Base-by-base conservation (phyloP, 2,888 invertebrate species). In the Erpobdella octoculata region DNA sequence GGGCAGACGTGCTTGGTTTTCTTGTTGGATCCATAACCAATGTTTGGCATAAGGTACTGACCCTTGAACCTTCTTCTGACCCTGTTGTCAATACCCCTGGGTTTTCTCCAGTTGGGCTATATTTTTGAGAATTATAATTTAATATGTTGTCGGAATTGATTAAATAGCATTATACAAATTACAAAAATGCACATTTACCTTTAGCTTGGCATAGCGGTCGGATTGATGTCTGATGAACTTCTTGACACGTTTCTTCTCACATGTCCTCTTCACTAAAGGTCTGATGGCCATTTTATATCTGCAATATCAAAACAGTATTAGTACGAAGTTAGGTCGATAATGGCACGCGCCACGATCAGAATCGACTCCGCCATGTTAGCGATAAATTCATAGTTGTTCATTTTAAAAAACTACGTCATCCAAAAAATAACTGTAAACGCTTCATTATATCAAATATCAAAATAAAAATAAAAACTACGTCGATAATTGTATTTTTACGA, bases 31-130 rank as follows among this genome's bases (percentile, higher is more conserved):
- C 98, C 97, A 83, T 96, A 98, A 88, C 98, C 98, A 84, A 99
- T 95, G 84, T 90, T 95, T 77, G 98, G 98, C 98, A 99, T 98
- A 87, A 92, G 86, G 83, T 90, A 93, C 83, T 96, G 96, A 37
- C 98, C 98, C 90, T 98, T 98, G 88, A 98, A 98, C 79, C 96
- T 89, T 84, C 98, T 90, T 79, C 98, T 90, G 66, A 98, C 97
- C 86, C 97, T 89, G 89, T 99, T 98, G 87, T 99, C 98, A 86
- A 98, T 99, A 93, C 98, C 98, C 87, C 96, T 96, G 28, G 98
- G 98, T 87, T 96, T 98, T 83, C 98, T 90, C 98, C 98, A 99
- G 89, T 92, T 94, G 78, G 91, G 88, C 92, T 92, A 33, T 66
- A 5, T 5, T 9, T 12, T 18, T 12, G n/a, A 71, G 48, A 71